phyloP scores from a whole-genome alignment of 2,888 invertebrate genomes.

The Syrphus vitripennis region DNA sequence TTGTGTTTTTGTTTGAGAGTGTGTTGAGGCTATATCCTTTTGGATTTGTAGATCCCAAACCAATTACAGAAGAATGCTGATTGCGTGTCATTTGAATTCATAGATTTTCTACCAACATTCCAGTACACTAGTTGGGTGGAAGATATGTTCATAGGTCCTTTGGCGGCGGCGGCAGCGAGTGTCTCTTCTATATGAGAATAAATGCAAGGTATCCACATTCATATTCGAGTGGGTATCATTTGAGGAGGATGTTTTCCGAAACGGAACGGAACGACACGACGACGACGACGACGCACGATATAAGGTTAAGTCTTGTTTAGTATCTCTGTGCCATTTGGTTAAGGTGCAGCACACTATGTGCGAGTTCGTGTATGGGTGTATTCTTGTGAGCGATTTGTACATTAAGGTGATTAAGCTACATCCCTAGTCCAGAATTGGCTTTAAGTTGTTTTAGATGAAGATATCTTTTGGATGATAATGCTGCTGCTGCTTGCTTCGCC shows the following conservation, averaged over 20 bases:
- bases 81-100: conserved; percentile 69
- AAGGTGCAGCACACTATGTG: neutral
- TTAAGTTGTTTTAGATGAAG: conserved; percentile 26
- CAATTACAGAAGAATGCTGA: conserved; percentile 69
- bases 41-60: conserved; percentile 64
- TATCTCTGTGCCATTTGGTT: conserved; percentile 9
- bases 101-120: conserved; percentile 35
- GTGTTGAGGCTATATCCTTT: conserved; percentile 41
- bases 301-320: conserved; percentile 45
- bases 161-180: too few species aligned
- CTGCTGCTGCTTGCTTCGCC: neutral
- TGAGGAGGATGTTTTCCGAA: conserved; percentile 25
- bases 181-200: neutral
- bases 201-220: neutral
- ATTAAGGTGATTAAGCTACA: conserved; percentile 54
- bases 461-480: conserved; percentile 2
- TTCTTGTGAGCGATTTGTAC: conserved; percentile 32
- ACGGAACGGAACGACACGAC: too few species aligned
- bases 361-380: neutral
- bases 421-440: conserved; percentile 23
- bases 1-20: neutral
- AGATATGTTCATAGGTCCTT: neutral
- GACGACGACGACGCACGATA: too few species aligned
- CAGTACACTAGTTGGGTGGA: neutral
- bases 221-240: neutral